phyloP scores from a whole-genome alignment of 2,113 vertebrate genomes.

The Paramormyrops kingsleyae region DNA sequence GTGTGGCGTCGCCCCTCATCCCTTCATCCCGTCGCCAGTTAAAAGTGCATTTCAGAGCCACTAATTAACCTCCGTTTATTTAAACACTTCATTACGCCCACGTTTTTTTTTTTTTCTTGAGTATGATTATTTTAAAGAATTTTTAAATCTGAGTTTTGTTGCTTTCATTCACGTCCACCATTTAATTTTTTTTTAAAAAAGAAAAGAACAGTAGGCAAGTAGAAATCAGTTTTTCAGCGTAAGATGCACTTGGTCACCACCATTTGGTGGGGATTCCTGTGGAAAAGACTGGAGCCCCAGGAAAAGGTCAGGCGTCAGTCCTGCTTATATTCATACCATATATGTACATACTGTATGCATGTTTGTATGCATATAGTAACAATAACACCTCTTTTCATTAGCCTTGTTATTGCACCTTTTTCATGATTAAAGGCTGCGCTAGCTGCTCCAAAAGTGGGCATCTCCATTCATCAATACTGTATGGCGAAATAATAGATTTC shows the following conservation, averaged over 20 bases:
- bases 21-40: neutral
- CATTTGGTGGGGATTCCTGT: neutral
- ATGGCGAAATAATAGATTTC: neutral
- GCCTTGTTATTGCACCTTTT: neutral
- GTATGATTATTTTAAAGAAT: neutral
- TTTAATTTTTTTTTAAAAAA: neutral
- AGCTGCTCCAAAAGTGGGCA: neutral
- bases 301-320: neutral
- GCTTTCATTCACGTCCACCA: neutral
- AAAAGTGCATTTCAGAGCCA: neutral
- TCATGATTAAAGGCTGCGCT: neutral
- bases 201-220: neutral
- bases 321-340: neutral
- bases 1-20: neutral
- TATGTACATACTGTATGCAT: neutral
- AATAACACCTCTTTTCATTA: neutral
- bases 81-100: neutral
- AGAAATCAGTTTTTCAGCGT: neutral
- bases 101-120: neutral
- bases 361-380: neutral
- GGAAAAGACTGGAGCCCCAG: neutral
- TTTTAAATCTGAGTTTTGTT: neutral
- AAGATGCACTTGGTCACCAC: neutral
- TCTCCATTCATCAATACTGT: neutral
- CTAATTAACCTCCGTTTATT: neutral